Percentiles rank a stretch among this genome's conserved stretches.
Conservation (phyloP, 2,888 invertebrate species). For the Drosophila borealis region DNA sequence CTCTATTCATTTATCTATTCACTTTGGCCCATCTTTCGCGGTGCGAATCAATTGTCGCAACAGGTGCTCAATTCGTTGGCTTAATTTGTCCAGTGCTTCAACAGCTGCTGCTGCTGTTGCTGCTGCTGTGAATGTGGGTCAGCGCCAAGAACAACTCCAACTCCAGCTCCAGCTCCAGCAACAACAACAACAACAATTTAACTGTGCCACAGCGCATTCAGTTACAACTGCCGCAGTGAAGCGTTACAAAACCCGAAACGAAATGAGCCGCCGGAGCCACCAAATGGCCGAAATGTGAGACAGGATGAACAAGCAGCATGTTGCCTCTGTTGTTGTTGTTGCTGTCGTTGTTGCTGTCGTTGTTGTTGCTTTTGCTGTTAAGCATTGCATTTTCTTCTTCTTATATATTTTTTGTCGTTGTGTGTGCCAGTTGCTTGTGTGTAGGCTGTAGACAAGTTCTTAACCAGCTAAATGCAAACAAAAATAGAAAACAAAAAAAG, state of each 20-base stretch:
- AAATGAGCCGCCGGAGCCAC: conserved; percentile 37
- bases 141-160: conserved; percentile 35
- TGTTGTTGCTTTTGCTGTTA: conserved; percentile 9
- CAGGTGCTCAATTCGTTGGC: conserved; percentile 50
- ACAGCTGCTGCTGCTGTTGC: conserved; percentile 24
- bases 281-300: conserved; percentile 58
- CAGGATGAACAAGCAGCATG: conserved; percentile 41
- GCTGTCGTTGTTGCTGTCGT: neutral
- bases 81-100: conserved; percentile 43
- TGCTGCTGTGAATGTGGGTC: conserved; percentile 43
- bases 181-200: conserved; percentile 20
- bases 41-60: conserved; percentile 48
- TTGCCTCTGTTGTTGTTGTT: conserved; percentile 10
- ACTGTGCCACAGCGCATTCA: conserved; percentile 62
- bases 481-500: neutral
- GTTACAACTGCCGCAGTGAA: conserved; percentile 62
- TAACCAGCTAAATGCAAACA: conserved; percentile 11
- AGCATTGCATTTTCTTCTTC: conserved; percentile 26
- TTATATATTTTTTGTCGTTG: too few relatives aligned
- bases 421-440: conserved; percentile 14
- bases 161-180: conserved; percentile 14
- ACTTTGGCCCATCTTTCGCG: conserved; percentile 3
- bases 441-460: conserved; percentile 44
- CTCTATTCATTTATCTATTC: neutral
- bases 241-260: conserved; percentile 64